Base-by-base conservation (phyloP, 2,113 vertebrate genomes). In the Emydura subglobosa region DNA sequence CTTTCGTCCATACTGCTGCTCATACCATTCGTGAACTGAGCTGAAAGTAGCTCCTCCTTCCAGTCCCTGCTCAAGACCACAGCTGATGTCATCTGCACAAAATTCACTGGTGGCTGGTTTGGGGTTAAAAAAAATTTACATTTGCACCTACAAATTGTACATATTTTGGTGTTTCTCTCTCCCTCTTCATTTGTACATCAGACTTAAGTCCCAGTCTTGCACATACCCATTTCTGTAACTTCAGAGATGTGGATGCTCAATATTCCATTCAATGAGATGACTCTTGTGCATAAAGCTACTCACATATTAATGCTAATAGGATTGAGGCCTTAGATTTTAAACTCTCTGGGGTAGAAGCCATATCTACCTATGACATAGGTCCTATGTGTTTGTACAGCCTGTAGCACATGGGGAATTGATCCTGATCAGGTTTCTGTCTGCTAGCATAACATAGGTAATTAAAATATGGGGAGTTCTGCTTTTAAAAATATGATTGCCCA, bases 281-380 rank as follows among this genome's bases (percentile, higher is more conserved):
- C 31, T 65, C 6, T 54, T 86, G 5, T 25, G 82, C 22, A 3
- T 1, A 54, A 65, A 85, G 12, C 55, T 91, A 86, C 54, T 92
- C 61, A 44, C 76, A 79, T 3, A 13, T 0, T 0, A n/a, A 3
- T 68, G 42, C 57, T 59, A 59, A 27, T 59, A 13, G 29, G 59
- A 34, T 16, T 13, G 3, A 65, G 59, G 59, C 59, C 68, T 74
- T 42, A 24, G 68, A 74, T 5, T 74, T n/a, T 39, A 74, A 39
- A 39, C 21, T 39, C 17, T 74, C 39, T 39, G 10, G 34, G 39
- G 79, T 86, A 22, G 55, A 39, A 31, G 10, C 53, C 84, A 12
- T 72, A 0, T 78, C 74, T 90, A 42, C 19, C 19, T 39, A 39
- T 39, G 39, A 39, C 39, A 39, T 39, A 39, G 39, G 39, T 39